Evolutionary conservation across 2,888 invertebrate species (phyloP).

Genomic region (Caradrina clavipalpis): DNA sequence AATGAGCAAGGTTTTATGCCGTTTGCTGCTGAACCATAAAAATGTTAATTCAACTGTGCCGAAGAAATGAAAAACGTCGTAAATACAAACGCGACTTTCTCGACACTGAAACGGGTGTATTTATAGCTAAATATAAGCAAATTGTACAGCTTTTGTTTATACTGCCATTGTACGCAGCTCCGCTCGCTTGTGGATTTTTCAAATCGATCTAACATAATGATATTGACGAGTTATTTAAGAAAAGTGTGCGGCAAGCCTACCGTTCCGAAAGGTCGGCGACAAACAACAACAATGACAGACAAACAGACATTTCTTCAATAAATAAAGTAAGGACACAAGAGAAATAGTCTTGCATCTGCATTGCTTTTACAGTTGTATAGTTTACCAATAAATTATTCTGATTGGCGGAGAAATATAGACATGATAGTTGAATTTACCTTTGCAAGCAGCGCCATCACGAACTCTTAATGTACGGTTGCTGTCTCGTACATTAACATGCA

Average conservation of each 20-base stretch:
- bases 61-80: conserved; percentile 75
- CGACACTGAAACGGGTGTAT: conserved; percentile 42
- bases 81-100: conserved; percentile 72
- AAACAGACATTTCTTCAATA: no score
- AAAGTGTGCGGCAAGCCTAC: not conserved
- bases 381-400: not conserved
- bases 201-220: not conserved
- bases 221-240: not conserved
- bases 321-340: no score
- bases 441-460: not conserved
- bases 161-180: not conserved
- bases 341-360: no score
- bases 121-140: conserved; percentile 32
- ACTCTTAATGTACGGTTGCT: not conserved
- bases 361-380: not conserved
- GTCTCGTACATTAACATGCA: conserved; percentile 40
- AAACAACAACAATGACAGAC: no score
- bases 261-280: no score
- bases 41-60: conserved; percentile 81
- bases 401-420: not conserved
- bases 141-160: conserved; percentile 24
- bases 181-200: not conserved
- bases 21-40: conserved; percentile 80
- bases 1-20: conserved; percentile 77
- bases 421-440: not conserved